Conservation (phyloP, 2,797 vertebrate genomes). For the Aratinga solstitialis region DNA sequence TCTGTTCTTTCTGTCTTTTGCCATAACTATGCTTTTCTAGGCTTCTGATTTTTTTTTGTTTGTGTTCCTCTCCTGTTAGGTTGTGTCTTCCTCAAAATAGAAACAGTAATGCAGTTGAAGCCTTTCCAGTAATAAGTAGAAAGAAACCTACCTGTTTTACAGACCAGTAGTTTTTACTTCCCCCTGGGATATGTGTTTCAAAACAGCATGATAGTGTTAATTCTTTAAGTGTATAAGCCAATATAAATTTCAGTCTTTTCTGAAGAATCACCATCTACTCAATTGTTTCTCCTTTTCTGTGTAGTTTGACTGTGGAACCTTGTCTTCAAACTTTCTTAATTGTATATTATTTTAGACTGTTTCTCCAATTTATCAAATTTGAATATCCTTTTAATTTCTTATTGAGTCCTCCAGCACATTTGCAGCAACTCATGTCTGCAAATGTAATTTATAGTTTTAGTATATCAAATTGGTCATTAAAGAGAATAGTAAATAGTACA, state of each 20-base stretch:
- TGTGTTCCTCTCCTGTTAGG: not conserved
- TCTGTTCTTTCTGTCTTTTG: not conserved
- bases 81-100: not conserved
- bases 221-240: not conserved
- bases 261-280: not conserved
- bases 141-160: not conserved
- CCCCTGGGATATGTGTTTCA: not conserved
- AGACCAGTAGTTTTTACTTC: not conserved
- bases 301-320: not conserved
- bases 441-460: not conserved
- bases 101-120: not conserved
- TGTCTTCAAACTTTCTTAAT: not conserved
- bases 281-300: not conserved
- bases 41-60: not conserved
- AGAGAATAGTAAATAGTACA: not conserved
- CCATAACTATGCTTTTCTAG: not conserved
- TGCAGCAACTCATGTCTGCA: not conserved
- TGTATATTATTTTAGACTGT: not conserved
- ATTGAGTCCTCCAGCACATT: not conserved
- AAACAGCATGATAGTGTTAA: not conserved
- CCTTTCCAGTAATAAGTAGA: not conserved
- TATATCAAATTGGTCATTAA: constrained; percentile 8
- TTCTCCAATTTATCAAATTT: not conserved
- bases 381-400: not conserved
- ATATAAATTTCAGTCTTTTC: not conserved